Evolutionary conservation across 1,140 invertebrate species (phyloP).

Genomic region (Eriosoma lanigerum): DNA sequence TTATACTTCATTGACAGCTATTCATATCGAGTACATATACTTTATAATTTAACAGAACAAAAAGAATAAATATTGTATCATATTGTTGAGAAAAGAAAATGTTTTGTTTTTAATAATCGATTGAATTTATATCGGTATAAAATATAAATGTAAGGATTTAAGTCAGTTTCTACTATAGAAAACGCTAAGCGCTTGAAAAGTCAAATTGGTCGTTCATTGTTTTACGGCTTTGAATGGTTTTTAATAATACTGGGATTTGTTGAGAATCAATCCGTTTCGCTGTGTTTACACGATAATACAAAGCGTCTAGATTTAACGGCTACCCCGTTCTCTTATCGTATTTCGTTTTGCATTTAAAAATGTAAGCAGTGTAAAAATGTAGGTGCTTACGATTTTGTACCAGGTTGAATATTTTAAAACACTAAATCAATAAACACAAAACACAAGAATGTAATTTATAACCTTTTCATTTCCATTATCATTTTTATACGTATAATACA

Average conservation of each 20-base stretch:
- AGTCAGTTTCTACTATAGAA: not conserved
- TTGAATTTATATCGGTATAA: not conserved
- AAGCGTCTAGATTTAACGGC: conserved; percentile 1
- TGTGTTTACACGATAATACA: conserved; percentile 26
- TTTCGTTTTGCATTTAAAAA: conserved; percentile 6
- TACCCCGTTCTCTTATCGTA: not conserved
- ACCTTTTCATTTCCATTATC: not conserved
- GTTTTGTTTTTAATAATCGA: not conserved
- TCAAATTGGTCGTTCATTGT: conserved; percentile 21
- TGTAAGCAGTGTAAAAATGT: not conserved
- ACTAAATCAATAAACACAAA: conserved; percentile 20
- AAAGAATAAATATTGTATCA: too few relatives aligned
- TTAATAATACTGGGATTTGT: conserved; percentile 13
- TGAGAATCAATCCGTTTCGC: not conserved
- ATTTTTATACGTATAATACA: too few relatives aligned
- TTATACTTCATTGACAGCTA: too few relatives aligned
- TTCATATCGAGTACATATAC: too few relatives aligned
- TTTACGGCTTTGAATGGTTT: not conserved
- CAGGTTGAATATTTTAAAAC: not conserved
- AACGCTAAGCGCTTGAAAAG: conserved; percentile 5
- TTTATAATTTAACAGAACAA: too few relatives aligned
- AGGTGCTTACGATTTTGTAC: not conserved
- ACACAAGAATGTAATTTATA: conserved; percentile 11
- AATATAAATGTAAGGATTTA: not conserved
- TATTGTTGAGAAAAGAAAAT: not conserved